These are phyloP conservation scores for Nomada fabriciana DNA, from an alignment of 2,888 invertebrate genomes.

Conservation along the genomic window DNA sequence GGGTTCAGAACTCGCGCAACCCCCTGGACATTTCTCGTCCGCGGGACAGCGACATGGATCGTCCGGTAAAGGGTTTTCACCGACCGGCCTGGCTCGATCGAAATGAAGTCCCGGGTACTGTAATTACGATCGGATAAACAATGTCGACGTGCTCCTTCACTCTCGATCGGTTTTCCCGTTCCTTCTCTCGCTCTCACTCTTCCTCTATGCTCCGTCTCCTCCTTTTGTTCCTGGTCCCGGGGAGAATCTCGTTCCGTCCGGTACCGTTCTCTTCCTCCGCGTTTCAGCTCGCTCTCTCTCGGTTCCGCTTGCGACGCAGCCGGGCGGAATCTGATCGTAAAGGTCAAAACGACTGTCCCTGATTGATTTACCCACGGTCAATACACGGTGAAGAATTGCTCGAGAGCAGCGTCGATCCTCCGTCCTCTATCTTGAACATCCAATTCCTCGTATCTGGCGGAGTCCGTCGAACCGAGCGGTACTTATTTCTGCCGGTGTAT, in stretches of 20 bases:
- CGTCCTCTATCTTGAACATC: slow-evolving; percentile 61
- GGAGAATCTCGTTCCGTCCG: slow-evolving; percentile 3
- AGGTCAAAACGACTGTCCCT: slow-evolving; percentile 74
- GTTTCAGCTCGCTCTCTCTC: background rate
- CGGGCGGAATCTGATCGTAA: slow-evolving; percentile 69
- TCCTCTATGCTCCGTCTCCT: background rate
- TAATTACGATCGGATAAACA: slow-evolving; percentile 71
- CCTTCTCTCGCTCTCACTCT: background rate
- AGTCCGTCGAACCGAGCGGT: slow-evolving; percentile 53
- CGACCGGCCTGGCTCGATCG: slow-evolving; percentile 30
- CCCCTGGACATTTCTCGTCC: no score
- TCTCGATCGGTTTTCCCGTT: background rate
- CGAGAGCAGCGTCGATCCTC: slow-evolving; percentile 63
- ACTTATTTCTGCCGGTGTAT: slow-evolving; percentile 70
- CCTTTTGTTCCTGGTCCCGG: slow-evolving; percentile 11
- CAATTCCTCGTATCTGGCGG: slow-evolving; percentile 72
- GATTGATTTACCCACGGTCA: slow-evolving; percentile 75
- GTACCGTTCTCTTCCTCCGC: background rate
- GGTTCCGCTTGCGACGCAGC: slow-evolving; percentile 31
- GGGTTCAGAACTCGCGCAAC: no score
- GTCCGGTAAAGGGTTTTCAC: slow-evolving; percentile 50
- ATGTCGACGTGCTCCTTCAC: slow-evolving; percentile 31
- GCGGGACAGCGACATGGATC: slow-evolving; percentile 25
- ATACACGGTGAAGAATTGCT: slow-evolving; percentile 74
- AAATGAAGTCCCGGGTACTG: slow-evolving; percentile 49